Evolutionary conservation across 2,888 invertebrate species (phyloP), one percentile per base, ranked within the genome.

Genomic region (Toxonevra muliebris): DNA sequence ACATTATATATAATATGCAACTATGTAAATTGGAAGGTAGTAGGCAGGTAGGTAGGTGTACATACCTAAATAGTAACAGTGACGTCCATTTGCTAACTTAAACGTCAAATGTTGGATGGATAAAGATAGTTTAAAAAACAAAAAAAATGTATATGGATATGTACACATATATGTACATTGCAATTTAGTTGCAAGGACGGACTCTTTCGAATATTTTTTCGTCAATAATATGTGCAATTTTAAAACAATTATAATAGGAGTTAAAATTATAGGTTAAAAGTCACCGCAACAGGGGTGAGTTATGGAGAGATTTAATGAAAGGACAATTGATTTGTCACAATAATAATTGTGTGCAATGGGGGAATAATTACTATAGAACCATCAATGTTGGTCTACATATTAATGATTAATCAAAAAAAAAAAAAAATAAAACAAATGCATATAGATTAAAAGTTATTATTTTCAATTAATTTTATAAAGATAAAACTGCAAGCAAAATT

Each of bases 1-100:
- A 77, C 75, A 79, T 67, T 70, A 76, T 76, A n/a, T 77, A 71
- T 41, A 30, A 30, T 30, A 30, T 30, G 30, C 7, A 30, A 30
- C 2, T 30, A 30, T 30, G 30, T 4, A 30, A 4, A 30, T 30
- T n/a, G n/a, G n/a, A 30, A 30, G 30, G 30, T 30, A 30, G 30
- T 4, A 30, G 30, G 30, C 2, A 30, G 30, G 30, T 30, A 30
- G 30, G 30, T 30, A 30, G 7, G 30, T 30, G 7, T 7, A 30
- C 7, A 30, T 30, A 30, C 30, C 2, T 30, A 30, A 7, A 30
- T 30, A 30, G 7, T 7, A 30, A 30, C 30, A 30, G 7, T 30
- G 30, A 30, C 30, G 30, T n/a, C n/a, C 30, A 30, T 30, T 30
- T 30, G 30, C 30, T 30, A 45, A 45, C 40, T 64, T 50, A 57